Evolutionary conservation across 2,113 vertebrate species (phyloP), one percentile per base, ranked within the genome.

Genomic region (Lagenorhynchus albirostris): DNA sequence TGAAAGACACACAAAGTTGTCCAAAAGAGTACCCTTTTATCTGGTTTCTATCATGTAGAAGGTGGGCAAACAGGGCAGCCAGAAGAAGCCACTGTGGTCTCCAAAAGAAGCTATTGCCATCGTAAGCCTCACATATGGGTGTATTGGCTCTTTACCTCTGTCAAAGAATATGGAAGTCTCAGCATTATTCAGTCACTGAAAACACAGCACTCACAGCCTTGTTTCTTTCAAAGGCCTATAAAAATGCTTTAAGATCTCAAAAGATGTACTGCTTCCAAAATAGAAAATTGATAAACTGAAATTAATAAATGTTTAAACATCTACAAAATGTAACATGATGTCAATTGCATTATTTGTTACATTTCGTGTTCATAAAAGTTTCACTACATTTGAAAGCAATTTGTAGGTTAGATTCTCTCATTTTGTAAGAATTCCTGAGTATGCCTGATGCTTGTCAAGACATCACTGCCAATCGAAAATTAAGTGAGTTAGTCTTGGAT

Each of bases 321-420:
- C 86, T 87, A 97, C 58, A 95, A 84, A 95, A 90, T 83, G 21
- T 80, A 95, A 93, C 87, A 95, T 33, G 73, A 98, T 93, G 85
- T 94, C 92, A 90, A 31, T 41, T 88, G 88, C 84, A 67, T 97
- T 94, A 93, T 97, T 95, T 95, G 58, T 81, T 95, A 83, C 47
- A 53, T 58, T 89, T 41, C 3, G 10, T 60, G 15, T 97, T 95
- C 94, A 90, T 96, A 96, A 96, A 97, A 95, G 81, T 94, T 91
- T 97, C 38, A 97, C 96, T 97, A 55, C 95, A 88, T 84, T 88
- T 90, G 94, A 96, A 97, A 97, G 94, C 94, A 95, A 96, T 91
- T 95, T 95, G 95, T 96, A 96, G 87, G 81, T 82, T 96, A 95
- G 80, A 91, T 80, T 90, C 91, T 92, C 80, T 90, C 76, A 26